Base-by-base conservation (phyloP, 2,888 invertebrate genomes). In the Teinopalpus imperialis region DNA sequence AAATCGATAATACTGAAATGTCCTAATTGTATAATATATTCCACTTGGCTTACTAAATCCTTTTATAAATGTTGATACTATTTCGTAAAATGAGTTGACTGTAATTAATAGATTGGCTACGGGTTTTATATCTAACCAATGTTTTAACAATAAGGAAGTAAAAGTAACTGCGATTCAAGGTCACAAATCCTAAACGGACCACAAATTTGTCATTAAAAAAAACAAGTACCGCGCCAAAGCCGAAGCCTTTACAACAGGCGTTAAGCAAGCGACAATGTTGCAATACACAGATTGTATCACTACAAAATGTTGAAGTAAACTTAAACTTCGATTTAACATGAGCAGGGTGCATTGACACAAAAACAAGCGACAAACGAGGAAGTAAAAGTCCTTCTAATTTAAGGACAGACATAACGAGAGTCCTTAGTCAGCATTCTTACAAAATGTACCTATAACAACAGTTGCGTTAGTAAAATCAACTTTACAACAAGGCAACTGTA, bases 121-220 rank as follows among this genome's bases (percentile, higher is more conserved):
- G n/a, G n/a, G n/a, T n/a, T n/a, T n/a, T n/a, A n/a, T n/a, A n/a
- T n/a, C n/a, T n/a, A n/a, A n/a, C n/a, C 16, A 62, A 56, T 58
- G 61, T 53, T 66, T 66, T 63, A 64, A 63, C 61, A 70, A 78
- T 63, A 55, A 78, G 83, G 83, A 86, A 83, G 81, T 82, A 79
- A 81, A 76, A 82, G 78, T 74, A 49, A 58, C 53, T 51, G 63
- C 16, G n/a, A n/a, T 66, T 71, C 81, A 83, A 74, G 83, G 83
- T 61, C 69, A 43, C 48, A 57, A 53, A 56, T 51, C 60, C 59
- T 63, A 65, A 72, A 63, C 67, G 54, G 34, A 49, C 37, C 36
- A 18, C 31, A 37, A 53, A 40, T 52, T 48, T 42, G 57, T 53
- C 58, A 16, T 55, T 61, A 61, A 63, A 62, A 64, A 56, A 55